Evolutionary conservation across 2,888 invertebrate genomes (phyloP), one percentile per base, ranked within the genome.

Genomic region (Cataglyphis livida): DNA sequence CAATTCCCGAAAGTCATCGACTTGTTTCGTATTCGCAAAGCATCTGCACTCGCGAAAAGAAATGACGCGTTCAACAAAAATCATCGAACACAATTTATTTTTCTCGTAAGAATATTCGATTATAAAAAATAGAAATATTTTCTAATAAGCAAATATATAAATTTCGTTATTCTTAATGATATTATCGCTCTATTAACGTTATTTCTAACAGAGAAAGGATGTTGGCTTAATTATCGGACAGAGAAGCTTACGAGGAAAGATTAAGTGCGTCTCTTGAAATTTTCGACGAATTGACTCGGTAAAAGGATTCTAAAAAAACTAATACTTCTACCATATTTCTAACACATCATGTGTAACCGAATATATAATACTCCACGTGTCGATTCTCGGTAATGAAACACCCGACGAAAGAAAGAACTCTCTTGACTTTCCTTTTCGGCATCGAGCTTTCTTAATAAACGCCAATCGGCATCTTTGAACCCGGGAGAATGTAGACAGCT

Each of bases 331-430:
- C 32, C 15, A 21, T 62, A 74, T 21, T 61, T 44, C 61, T 54
- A 7, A 51, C 51, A 21, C 18, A 54, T 18, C 59, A 51, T 76
- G n/a, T 66, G 51, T 66, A 66, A 25, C 9, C 51, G 25, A 35
- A 59, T 44, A 44, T 73, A 73, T 84, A 73, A 84, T 85, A 87
- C 86, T 79, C 81, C 84, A 87, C 81, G 83, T 70, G 61, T 84
- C 21, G 82, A 81, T 87, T 82, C 81, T 84, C 81, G 81, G 85
- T 89, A 89, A 89, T 79, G 68, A 79, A 84, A 87, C 85, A 85
- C 86, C 85, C 87, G 85, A 64, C 83, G 85, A 89, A 88, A 84
- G 88, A 76, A 85, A 78, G 51, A 54, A 38, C 28, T 70, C 81
- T 44, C 70, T 51, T 44, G 18, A 0, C 21, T 54, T 85, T 86